A percentile compares a stretch with the other conserved stretches of the same genome.
These are phyloP conservation scores for Gavialis gangeticus DNA, from an alignment of 2,113 vertebrate genomes.

Conservation along the genomic window DNA sequence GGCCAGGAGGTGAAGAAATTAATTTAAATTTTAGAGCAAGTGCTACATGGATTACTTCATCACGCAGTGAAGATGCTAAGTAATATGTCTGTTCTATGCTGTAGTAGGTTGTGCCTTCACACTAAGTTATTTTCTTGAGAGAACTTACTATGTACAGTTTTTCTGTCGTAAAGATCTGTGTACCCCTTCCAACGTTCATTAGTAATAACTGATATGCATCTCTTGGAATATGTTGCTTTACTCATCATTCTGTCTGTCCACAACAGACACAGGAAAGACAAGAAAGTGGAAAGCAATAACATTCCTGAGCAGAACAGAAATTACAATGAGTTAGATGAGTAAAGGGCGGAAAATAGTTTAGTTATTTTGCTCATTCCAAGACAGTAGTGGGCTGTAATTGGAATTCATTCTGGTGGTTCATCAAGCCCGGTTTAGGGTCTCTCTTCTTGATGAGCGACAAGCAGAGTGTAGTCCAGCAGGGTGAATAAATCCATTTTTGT, in stretches of 20 bases:
- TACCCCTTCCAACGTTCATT: neutral
- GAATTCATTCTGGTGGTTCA: neutral
- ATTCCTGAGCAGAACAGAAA: neutral
- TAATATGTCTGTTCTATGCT: neutral
- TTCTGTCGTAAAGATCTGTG: neutral
- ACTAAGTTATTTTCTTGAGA: neutral
- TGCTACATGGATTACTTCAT: neutral
- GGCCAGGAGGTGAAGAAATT: neutral
- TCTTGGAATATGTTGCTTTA: neutral
- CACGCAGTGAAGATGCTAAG: neutral
- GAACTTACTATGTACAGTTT: neutral
- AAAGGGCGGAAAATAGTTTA: neutral
- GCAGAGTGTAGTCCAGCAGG: neutral
- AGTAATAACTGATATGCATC: neutral
- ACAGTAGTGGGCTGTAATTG: neutral
- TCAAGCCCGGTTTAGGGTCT: neutral
- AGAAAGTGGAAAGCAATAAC: neutral
- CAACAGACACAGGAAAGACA: neutral
- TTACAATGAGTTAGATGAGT: neutral
- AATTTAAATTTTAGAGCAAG: neutral
- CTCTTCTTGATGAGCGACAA: fast-evolving
- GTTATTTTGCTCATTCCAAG: neutral
- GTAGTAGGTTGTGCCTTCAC: neutral
- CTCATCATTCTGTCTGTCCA: neutral
- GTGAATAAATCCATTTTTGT: neutral